These are phyloP conservation scores for Zaprionus kolodkinae DNA, from an alignment of 1,140 invertebrate genomes.

Conservation along the genomic window DNA sequence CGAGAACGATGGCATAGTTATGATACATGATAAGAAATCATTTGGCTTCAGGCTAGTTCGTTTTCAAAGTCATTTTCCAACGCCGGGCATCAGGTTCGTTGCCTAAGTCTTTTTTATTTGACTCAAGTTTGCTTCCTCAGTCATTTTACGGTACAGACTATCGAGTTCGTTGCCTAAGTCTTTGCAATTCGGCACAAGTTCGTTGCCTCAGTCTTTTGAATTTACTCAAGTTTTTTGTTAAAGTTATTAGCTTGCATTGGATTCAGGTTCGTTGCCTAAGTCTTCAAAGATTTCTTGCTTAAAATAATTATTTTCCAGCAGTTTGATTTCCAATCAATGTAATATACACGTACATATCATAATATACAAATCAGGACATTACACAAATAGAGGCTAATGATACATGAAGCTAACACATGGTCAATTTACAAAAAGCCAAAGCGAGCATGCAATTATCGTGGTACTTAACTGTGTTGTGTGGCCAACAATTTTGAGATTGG, in stretches of 20 bases:
- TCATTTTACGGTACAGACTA: slow-evolving; percentile 5
- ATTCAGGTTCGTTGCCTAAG: neutral
- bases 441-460: slow-evolving; percentile 57
- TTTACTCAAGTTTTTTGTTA: slow-evolving; percentile 2
- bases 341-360: slow-evolving; percentile 2
- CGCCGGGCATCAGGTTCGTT: neutral
- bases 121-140: slow-evolving; percentile 51
- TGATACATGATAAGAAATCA: neutral
- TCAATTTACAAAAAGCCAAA: slow-evolving; percentile 44
- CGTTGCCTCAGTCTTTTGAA: slow-evolving; percentile 11
- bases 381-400: slow-evolving; percentile 43
- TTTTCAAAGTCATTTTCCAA: neutral
- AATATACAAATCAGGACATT: slow-evolving; percentile 1
- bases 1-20: neutral
- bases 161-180: slow-evolving; percentile 2
- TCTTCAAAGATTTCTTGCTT: too few species aligned
- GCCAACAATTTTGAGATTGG: slow-evolving; percentile 24
- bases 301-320: neutral
- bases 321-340: neutral
- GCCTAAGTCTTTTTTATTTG: neutral
- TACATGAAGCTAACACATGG: slow-evolving; percentile 39
- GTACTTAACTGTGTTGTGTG: slow-evolving; percentile 26
- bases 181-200: neutral
- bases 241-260: neutral
- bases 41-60: neutral